These are phyloP conservation scores for Hephaestus fuliginosus DNA, from an alignment of 2,797 vertebrate species.

Conservation along the genomic window DNA sequence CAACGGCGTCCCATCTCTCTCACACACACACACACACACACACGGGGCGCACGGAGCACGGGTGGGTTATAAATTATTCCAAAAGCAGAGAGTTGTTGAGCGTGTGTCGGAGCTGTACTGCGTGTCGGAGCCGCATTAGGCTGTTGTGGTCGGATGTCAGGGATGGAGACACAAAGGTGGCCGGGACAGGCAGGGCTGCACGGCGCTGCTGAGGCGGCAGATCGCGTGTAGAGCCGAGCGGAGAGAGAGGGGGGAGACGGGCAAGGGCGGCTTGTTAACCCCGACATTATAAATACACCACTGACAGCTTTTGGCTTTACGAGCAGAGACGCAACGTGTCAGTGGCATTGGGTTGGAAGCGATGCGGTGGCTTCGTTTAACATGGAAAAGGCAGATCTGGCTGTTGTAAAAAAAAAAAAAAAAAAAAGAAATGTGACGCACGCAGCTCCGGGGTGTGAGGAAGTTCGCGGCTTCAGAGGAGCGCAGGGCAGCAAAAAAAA, in stretches of 20 bases:
- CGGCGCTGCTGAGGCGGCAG: conserved; percentile 63
- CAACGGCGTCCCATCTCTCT: conserved; percentile 45
- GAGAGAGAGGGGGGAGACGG: too few species aligned
- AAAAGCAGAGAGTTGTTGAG: conserved; percentile 51
- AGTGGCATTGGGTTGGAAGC: conserved; percentile 49
- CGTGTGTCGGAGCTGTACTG: not conserved
- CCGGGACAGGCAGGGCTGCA: conserved; percentile 54
- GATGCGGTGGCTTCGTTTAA: conserved; percentile 35
- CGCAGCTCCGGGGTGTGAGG: conserved; percentile 30
- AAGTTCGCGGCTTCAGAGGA: conserved; percentile 53
- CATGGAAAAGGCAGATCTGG: conserved; percentile 22
- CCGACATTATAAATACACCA: conserved; percentile 67
- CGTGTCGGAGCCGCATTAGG: conserved; percentile 43
- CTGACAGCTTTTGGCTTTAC: conserved; percentile 63
- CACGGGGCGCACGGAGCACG: conserved; percentile 19
- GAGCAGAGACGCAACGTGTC: conserved; percentile 46
- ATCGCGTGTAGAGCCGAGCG: conserved; percentile 61
- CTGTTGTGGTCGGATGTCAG: conserved; percentile 47
- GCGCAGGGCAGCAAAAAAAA: conserved; percentile 8
- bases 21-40: conserved; percentile 17
- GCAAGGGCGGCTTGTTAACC: conserved; percentile 66
- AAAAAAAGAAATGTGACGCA: conserved; percentile 48
- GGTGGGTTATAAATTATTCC: conserved; percentile 67
- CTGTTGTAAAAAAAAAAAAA: conserved; percentile 5
- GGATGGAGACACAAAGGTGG: conserved; percentile 67